Conservation (phyloP, 2,113 vertebrate species). For the Lepus europaeus region DNA sequence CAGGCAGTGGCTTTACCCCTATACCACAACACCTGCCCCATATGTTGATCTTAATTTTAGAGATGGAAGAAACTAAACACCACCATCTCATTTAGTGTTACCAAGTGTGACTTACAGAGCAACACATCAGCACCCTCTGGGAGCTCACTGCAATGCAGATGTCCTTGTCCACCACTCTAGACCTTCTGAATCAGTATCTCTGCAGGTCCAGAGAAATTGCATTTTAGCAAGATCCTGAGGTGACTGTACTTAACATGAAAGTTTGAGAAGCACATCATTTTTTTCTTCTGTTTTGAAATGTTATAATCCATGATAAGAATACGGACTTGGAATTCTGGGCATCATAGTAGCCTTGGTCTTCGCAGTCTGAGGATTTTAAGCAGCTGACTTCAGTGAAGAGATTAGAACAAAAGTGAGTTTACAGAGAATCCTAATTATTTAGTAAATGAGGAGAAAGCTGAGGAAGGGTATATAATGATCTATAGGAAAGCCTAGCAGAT, state of each 20-base stretch:
- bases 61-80: constrained; percentile 13
- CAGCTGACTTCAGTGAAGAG: background rate
- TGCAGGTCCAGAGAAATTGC: background rate
- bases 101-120: background rate
- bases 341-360: background rate
- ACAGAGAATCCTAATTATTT: background rate
- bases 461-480: background rate
- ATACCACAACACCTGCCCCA: too few species aligned
- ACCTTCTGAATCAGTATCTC: background rate
- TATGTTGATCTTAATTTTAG: background rate
- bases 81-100: background rate
- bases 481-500: background rate
- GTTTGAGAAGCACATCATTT: constrained; percentile 2
- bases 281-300: background rate
- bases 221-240: background rate
- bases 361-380: background rate
- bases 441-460: background rate
- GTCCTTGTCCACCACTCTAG: too few species aligned
- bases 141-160: background rate
- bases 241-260: background rate
- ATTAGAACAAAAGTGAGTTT: constrained; percentile 17
- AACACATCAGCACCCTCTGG: background rate
- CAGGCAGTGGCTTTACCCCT: too few species aligned
- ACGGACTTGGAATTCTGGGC: background rate
- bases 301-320: background rate